These are phyloP conservation scores for Boulengeromyrus knoepffleri DNA, from an alignment of 2,113 vertebrate species.

Conservation along the genomic window DNA sequence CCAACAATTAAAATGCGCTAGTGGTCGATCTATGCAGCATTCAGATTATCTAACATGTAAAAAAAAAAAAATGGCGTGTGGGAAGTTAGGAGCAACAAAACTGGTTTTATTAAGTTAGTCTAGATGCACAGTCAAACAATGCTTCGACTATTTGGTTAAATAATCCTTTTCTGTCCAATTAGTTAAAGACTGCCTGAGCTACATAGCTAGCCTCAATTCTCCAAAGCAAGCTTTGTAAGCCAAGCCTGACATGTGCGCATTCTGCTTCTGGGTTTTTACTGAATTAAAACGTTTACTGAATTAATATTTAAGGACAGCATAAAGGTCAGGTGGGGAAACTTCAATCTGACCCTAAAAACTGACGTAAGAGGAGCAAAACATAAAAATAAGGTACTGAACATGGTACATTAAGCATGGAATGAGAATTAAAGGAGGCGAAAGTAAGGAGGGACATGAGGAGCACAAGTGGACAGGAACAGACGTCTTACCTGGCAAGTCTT, in stretches of 20 bases:
- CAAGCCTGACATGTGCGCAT: background rate
- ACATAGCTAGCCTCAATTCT: background rate
- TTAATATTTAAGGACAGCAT: background rate
- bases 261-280: background rate
- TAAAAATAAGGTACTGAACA: background rate
- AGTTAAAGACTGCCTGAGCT: background rate
- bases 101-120: background rate
- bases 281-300: background rate
- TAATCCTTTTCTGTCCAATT: background rate
- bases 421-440: slow-evolving; percentile 6
- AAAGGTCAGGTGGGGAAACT: background rate
- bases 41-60: background rate
- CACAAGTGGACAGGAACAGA: slow-evolving; percentile 46
- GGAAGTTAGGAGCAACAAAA: background rate
- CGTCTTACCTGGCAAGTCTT: slow-evolving; percentile 90
- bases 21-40: background rate
- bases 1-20: background rate
- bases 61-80: background rate
- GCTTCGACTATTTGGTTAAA: background rate
- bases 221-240: background rate
- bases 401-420: background rate
- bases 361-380: background rate
- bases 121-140: background rate
- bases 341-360: background rate
- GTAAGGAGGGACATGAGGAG: slow-evolving; percentile 37